Percentiles rank a stretch among this genome's conserved stretches.
Conservation (phyloP, 2,888 invertebrate species). For the Plagodis dolabraria region DNA sequence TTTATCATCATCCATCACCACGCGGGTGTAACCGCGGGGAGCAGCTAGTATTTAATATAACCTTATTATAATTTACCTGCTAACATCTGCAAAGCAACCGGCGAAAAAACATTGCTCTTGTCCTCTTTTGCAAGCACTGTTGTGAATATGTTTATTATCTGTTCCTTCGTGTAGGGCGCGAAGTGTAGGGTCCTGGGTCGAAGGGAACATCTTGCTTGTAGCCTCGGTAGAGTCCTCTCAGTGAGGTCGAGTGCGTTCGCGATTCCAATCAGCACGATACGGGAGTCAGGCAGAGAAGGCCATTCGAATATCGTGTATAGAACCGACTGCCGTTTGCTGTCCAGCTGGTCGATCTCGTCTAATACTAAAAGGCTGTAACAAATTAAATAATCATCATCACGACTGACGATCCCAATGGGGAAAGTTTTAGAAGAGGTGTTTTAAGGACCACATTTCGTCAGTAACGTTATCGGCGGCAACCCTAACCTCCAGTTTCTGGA, state of each 20-base stretch:
- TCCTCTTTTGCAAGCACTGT: conserved; percentile 89
- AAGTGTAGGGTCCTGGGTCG: conserved; percentile 94
- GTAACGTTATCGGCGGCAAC: no score
- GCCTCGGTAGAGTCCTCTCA: conserved; percentile 93
- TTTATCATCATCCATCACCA: no score
- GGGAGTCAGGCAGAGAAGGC: conserved; percentile 89
- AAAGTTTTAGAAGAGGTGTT: no score
- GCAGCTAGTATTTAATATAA: no score
- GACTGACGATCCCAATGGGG: no score
- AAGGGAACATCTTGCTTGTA: conserved; percentile 90
- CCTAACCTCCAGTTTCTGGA: no score
- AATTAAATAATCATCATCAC: conserved; percentile 6
- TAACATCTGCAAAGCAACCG: conserved; percentile 94
- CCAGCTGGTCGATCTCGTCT: conserved; percentile 98
- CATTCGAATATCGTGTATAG: conserved; percentile 97
- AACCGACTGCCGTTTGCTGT: conserved; percentile 92
- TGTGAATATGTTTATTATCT: conserved; percentile 94
- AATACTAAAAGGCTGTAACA: conserved; percentile 90
- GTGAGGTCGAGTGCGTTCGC: conserved; percentile 98
- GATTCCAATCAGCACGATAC: conserved; percentile 93
- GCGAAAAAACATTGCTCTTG: conserved; percentile 89
- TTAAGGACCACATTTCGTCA: no score
- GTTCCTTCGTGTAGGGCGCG: conserved; percentile 94
- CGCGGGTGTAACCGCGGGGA: no score
- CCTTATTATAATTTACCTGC: conserved; percentile 85